Percentiles rank a stretch among this genome's conserved stretches.
Evolutionary conservation across 2,888 invertebrate genomes (phyloP).

Genomic region (Drosophila monieri): DNA sequence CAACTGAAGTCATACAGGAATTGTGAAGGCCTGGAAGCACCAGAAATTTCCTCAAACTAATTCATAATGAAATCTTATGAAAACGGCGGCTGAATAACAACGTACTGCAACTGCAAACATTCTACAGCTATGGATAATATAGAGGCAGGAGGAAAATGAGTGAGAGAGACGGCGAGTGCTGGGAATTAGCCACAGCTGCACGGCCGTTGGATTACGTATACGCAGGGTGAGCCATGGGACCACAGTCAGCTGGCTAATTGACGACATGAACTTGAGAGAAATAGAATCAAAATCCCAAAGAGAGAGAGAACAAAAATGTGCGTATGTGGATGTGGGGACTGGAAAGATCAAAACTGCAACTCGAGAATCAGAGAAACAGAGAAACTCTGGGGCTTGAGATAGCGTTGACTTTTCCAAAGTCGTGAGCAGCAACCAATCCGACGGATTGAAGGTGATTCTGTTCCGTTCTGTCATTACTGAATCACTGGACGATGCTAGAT

Average conservation of each 20-base stretch:
- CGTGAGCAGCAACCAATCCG: slow-evolving; percentile 45
- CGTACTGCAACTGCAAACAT: slow-evolving; percentile 3
- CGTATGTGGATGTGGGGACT: neutral
- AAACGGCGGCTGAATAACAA: neutral
- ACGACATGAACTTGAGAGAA: slow-evolving; percentile 22
- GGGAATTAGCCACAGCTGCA: slow-evolving; percentile 26
- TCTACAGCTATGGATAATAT: neutral
- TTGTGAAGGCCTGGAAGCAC: slow-evolving; percentile 1
- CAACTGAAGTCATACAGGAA: slow-evolving; percentile 24
- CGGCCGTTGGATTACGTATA: slow-evolving; percentile 62
- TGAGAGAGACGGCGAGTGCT: neutral
- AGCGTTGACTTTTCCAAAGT: slow-evolving; percentile 64
- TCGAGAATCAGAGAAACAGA: slow-evolving; percentile 27
- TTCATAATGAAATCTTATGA: slow-evolving; percentile 1
- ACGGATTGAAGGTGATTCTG: slow-evolving; percentile 62
- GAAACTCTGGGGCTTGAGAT: slow-evolving; percentile 40
- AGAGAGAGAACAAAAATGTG: slow-evolving; percentile 4
- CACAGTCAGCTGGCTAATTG: slow-evolving; percentile 53
- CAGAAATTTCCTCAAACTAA: neutral
- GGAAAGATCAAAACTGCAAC: slow-evolving; percentile 17
- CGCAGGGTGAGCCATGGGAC: slow-evolving; percentile 50
- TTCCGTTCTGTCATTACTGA: slow-evolving; percentile 44
- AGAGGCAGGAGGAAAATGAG: neutral
- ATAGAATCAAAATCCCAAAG: slow-evolving; percentile 13
- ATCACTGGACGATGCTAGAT: slow-evolving; percentile 20